Percentiles rank a stretch among this genome's conserved stretches.
Conservation (phyloP, 2,888 invertebrate genomes). For the Xylophagus ater region DNA sequence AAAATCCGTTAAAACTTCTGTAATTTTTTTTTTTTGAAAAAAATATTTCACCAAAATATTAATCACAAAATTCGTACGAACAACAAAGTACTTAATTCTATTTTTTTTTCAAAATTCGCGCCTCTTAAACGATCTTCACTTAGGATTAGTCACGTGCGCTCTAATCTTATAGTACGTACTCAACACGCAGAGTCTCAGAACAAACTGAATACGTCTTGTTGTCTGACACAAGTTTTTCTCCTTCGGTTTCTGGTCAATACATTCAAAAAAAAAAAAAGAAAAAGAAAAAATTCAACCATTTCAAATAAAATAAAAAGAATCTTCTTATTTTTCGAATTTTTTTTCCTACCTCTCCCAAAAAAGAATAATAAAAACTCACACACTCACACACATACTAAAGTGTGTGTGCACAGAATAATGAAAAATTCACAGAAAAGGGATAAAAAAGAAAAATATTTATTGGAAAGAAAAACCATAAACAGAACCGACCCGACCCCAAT, state of each 20-base stretch:
- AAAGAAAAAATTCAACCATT: not conserved
- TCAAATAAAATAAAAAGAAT: too few species aligned
- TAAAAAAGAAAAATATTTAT: conserved; percentile 6
- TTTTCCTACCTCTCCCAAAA: too few species aligned
- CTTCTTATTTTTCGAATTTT: too few species aligned
- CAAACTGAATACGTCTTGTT: conserved; percentile 38
- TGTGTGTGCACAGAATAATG: not conserved
- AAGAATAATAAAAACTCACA: conserved; percentile 1
- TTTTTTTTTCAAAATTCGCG: too few species aligned
- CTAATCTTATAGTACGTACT: conserved; percentile 23
- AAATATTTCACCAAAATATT: too few species aligned
- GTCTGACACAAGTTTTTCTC: conserved; percentile 37
- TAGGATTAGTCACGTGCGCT: too few species aligned
- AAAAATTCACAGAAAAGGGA: conserved; percentile 12
- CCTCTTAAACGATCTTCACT: too few species aligned
- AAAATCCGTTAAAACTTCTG: too few species aligned
- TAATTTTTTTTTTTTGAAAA: too few species aligned
- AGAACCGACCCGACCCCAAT: conserved; percentile 8
- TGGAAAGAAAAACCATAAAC: conserved; percentile 16
- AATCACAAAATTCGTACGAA: too few species aligned
- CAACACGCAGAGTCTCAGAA: conserved; percentile 38
- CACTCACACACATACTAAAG: conserved; percentile 4
- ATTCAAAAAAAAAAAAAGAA: not conserved
- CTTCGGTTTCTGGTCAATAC: conserved; percentile 16
- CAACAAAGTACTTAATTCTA: too few species aligned